These are phyloP conservation scores for Macrophya alboannulata DNA, from an alignment of 2,888 invertebrate species.

Conservation along the genomic window DNA sequence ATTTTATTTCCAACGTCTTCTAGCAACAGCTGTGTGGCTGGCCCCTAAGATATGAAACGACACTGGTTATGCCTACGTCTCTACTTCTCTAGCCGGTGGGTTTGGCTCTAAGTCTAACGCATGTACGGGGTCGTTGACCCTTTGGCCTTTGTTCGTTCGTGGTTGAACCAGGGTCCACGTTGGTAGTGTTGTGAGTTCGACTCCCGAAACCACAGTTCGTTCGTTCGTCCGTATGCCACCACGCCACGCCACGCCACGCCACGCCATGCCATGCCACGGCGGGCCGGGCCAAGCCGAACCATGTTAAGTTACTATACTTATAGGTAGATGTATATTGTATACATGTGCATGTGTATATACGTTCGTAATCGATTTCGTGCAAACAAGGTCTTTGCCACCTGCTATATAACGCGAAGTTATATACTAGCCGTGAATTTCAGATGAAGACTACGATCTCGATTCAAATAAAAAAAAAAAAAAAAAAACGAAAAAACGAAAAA, in stretches of 20 bases:
- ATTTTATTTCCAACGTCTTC: neutral
- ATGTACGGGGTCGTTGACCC: constrained; percentile 53
- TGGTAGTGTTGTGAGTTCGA: constrained; percentile 47
- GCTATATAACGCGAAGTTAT: constrained; percentile 63
- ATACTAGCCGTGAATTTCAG: neutral
- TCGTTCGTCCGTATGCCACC: constrained; percentile 21
- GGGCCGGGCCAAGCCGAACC: constrained; percentile 40
- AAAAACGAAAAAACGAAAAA: neutral
- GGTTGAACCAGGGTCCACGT: constrained; percentile 46
- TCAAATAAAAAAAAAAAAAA: neutral
- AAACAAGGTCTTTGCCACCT: constrained; percentile 76
- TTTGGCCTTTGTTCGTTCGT: constrained; percentile 54
- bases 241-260: neutral
- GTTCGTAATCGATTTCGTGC: constrained; percentile 46
- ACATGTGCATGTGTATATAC: neutral
- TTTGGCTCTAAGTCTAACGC: constrained; percentile 45
- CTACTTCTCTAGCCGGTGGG: constrained; percentile 45
- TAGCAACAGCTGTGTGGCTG: neutral
- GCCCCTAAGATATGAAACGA: constrained; percentile 39
- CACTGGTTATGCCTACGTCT: constrained; percentile 52
- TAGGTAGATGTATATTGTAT: neutral
- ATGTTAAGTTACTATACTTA: constrained; percentile 31
- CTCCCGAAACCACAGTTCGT: constrained; percentile 52
- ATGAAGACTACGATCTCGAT: neutral
- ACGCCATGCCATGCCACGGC: neutral